Evolutionary conservation across 2,113 vertebrate species (phyloP).

Genomic region (Anser brachyrhynchus): DNA sequence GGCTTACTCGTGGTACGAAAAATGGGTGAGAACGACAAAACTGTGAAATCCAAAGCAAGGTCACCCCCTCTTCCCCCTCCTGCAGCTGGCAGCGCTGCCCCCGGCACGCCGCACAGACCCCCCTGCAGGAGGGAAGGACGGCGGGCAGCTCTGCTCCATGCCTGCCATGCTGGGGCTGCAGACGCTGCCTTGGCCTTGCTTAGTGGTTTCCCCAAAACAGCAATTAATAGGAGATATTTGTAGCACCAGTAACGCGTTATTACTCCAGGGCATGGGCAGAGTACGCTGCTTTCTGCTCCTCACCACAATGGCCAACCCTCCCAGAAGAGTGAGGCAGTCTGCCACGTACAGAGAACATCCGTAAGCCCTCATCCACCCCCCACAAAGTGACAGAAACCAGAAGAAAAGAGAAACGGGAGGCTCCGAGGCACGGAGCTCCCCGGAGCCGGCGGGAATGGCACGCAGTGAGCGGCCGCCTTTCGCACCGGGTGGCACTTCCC

Average conservation of each 20-base stretch:
- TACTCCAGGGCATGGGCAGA: neutral
- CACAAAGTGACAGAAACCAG: neutral
- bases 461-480: neutral
- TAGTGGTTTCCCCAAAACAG: too few species aligned
- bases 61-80: neutral
- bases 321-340: neutral
- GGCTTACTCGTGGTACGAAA: neutral
- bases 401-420: neutral
- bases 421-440: too few species aligned
- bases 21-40: neutral
- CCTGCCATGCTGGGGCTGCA: too few species aligned
- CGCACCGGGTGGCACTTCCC: rapidly evolving
- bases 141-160: too few species aligned
- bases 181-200: too few species aligned
- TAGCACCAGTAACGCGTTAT: neutral
- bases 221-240: too few species aligned
- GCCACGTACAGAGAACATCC: neutral
- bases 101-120: neutral
- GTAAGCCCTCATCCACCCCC: neutral
- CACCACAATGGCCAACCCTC: neutral
- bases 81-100: neutral
- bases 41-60: neutral
- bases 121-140: neutral
- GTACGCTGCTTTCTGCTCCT: neutral
- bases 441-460: neutral